These are phyloP conservation scores for Limenitis camilla DNA, from an alignment of 2,888 invertebrate species.

Conservation along the genomic window DNA sequence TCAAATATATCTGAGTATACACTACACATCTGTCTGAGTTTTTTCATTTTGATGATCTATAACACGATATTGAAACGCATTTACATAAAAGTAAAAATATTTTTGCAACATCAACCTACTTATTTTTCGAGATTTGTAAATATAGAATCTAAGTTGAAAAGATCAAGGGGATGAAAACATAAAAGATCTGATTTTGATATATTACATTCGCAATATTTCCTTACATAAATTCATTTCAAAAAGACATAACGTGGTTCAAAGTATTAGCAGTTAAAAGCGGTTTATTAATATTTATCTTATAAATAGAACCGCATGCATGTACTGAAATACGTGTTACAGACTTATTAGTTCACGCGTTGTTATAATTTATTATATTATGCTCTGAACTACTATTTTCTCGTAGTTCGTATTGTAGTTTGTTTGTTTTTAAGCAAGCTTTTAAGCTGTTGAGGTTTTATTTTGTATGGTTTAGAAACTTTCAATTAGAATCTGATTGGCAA, in stretches of 20 bases:
- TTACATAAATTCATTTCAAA: background rate
- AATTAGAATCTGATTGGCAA: no score
- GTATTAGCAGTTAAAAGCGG: slow-evolving; percentile 32
- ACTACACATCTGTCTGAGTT: no score
- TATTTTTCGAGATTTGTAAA: no score
- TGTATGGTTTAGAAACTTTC: no score
- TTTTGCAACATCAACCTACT: no score
- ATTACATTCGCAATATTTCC: background rate
- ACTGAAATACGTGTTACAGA: slow-evolving; percentile 18
- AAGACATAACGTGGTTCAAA: background rate
- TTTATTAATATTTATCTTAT: slow-evolving; percentile 35
- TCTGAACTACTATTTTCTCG: slow-evolving; percentile 6
- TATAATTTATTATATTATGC: slow-evolving; percentile 14
- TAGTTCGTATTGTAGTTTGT: no score
- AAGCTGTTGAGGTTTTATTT: no score
- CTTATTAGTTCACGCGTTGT: slow-evolving; percentile 15
- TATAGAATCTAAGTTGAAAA: background rate
- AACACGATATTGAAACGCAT: no score
- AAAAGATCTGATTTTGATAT: background rate
- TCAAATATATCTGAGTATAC: no score
- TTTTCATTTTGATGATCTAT: no score
- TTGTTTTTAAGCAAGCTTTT: slow-evolving; percentile 14
- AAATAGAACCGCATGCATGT: slow-evolving; percentile 18
- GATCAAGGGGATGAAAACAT: background rate
- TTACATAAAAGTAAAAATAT: no score